These are phyloP conservation scores for Cantharis nigra DNA, from an alignment of 2,888 invertebrate genomes.

Conservation along the genomic window DNA sequence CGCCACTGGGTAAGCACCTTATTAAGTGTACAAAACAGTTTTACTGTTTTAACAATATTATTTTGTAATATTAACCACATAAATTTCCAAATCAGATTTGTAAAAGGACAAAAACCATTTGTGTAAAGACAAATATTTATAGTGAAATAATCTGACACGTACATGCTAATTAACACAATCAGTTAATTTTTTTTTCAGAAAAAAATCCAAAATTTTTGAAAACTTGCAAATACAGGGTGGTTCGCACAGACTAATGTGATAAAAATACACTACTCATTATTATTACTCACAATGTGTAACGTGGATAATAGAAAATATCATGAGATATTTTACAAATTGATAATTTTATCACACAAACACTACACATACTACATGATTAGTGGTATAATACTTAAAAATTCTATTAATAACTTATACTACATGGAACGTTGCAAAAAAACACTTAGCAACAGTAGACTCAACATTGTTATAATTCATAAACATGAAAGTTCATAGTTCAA, in stretches of 20 bases:
- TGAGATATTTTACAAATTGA: not conserved
- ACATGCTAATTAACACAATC: not conserved
- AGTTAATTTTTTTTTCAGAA: not conserved
- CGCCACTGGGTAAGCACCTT: too few relatives aligned
- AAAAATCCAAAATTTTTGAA: not conserved
- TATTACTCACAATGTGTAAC: not conserved
- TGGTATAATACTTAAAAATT: not conserved
- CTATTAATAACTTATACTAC: not conserved
- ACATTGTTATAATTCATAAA: conserved; percentile 1
- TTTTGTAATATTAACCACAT: not conserved
- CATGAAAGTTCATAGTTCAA: not conserved
- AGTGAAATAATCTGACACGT: not conserved
- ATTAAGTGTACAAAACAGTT: not conserved
- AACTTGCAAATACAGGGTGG: not conserved
- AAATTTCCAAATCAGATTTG: not conserved
- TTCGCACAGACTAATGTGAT: not conserved
- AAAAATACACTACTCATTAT: not conserved
- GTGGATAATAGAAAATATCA: not conserved
- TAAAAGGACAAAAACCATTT: not conserved
- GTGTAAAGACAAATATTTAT: not conserved
- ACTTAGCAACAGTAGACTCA: not conserved
- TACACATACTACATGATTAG: not conserved
- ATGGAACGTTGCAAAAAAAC: not conserved
- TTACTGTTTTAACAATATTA: not conserved
- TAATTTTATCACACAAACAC: not conserved